phyloP scores from a whole-genome alignment of 2,888 invertebrate species.

The Agrotis puta region DNA sequence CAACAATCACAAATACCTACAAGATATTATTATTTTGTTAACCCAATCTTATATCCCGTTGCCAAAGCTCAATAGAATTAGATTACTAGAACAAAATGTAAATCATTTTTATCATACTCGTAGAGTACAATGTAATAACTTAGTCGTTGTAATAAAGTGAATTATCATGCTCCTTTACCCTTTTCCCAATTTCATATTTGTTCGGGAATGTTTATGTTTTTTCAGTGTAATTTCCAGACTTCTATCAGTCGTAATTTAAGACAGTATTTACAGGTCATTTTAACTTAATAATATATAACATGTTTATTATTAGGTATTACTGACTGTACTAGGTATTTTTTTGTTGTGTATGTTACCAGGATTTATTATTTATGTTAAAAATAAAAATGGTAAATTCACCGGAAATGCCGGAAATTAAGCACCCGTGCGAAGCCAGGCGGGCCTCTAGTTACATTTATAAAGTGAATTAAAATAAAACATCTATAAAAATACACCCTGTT shows the following conservation, averaged over 20 bases:
- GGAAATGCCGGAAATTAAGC: too few relatives aligned
- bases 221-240: not conserved
- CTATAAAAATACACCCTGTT: too few relatives aligned
- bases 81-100: not conserved
- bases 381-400: too few relatives aligned
- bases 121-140: not conserved
- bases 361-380: too few relatives aligned
- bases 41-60: not conserved
- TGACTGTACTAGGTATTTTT: too few relatives aligned
- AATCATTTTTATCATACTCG: not conserved
- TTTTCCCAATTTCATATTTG: not conserved
- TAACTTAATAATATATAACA: too few relatives aligned
- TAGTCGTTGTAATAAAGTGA: not conserved
- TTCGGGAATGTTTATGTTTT: not conserved
- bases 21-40: not conserved
- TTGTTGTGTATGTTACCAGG: too few relatives aligned
- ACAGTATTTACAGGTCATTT: too few relatives aligned
- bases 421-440: too few relatives aligned
- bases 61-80: not conserved
- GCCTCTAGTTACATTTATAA: too few relatives aligned
- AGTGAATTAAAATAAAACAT: too few relatives aligned
- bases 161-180: not conserved
- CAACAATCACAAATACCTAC: not conserved
- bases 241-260: not conserved
- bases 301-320: too few relatives aligned